Evolutionary conservation across 2,113 vertebrate genomes (phyloP).

Genomic region (Forbesichthys papilliferus): DNA sequence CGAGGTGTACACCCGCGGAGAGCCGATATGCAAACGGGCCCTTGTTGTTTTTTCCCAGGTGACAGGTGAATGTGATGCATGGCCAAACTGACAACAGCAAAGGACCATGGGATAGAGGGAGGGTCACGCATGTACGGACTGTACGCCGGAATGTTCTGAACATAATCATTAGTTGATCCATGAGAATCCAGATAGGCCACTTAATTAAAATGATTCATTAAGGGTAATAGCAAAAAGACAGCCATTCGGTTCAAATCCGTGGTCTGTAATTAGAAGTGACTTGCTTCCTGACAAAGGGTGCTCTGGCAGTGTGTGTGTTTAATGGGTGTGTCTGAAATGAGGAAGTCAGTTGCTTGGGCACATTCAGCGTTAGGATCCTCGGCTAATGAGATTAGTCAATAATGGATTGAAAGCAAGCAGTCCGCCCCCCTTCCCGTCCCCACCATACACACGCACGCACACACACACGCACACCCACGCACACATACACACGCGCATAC

Average conservation of each 20-base stretch:
- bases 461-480: not conserved
- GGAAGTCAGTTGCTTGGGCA: conserved; percentile 54
- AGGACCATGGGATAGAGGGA: conserved; percentile 24
- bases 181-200: conserved; percentile 65
- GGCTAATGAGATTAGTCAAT: conserved; percentile 74
- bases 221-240: conserved; percentile 58
- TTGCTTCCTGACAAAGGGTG: conserved; percentile 39
- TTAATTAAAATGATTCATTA: conserved; percentile 77
- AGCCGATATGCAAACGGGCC: conserved; percentile 53
- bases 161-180: conserved; percentile 63
- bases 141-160: conserved; percentile 52
- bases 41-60: not conserved
- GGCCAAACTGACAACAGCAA: conserved; percentile 24
- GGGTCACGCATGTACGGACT: conserved; percentile 1
- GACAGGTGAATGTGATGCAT: conserved; percentile 35
- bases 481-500: not conserved
- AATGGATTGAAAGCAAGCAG: conserved; percentile 70
- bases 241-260: conserved; percentile 55
- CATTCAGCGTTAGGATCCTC: conserved; percentile 69
- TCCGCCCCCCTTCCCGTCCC: not conserved
- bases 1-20: conserved; percentile 24
- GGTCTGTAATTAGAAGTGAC: conserved; percentile 63
- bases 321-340: conserved; percentile 2
- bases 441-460: not conserved
- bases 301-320: conserved; percentile 11